These are phyloP conservation scores for Dicerorhinus sumatrensis DNA, from an alignment of 2,113 vertebrate genomes.

Conservation along the genomic window DNA sequence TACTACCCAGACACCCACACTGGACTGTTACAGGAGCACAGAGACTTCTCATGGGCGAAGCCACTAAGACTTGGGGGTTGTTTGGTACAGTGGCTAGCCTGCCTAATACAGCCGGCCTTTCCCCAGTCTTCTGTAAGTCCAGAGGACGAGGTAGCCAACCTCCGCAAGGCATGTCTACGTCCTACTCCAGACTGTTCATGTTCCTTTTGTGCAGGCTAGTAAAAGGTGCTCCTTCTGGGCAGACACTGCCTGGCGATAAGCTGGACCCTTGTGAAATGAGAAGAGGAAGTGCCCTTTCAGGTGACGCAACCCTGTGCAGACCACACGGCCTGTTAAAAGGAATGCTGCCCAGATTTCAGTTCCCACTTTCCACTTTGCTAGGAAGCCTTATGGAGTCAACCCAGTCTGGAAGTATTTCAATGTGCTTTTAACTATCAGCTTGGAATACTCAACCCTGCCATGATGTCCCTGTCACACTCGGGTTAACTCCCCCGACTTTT, in stretches of 20 bases:
- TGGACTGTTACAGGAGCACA: background rate
- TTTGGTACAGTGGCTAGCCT: background rate
- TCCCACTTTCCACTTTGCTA: background rate
- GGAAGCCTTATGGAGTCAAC: background rate
- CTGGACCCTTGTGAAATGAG: constrained; percentile 25
- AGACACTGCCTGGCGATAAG: background rate
- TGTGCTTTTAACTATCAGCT: background rate
- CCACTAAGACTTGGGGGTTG: background rate
- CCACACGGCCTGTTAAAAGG: background rate
- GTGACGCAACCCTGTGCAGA: background rate
- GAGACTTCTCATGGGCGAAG: background rate
- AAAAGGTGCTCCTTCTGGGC: background rate
- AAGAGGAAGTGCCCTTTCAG: constrained; percentile 33
- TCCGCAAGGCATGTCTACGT: background rate
- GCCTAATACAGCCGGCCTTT: background rate
- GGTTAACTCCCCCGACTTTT: background rate
- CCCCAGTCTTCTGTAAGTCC: background rate
- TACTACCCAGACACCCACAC: background rate
- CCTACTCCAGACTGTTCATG: background rate
- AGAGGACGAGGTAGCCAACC: background rate
- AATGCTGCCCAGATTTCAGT: constrained; percentile 1
- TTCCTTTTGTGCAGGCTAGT: background rate
- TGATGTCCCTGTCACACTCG: background rate
- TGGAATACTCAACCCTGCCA: background rate
- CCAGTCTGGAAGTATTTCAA: background rate